Evolutionary conservation across 2,113 vertebrate species (phyloP).

Genomic region (Erythrolamprus reginae): DNA sequence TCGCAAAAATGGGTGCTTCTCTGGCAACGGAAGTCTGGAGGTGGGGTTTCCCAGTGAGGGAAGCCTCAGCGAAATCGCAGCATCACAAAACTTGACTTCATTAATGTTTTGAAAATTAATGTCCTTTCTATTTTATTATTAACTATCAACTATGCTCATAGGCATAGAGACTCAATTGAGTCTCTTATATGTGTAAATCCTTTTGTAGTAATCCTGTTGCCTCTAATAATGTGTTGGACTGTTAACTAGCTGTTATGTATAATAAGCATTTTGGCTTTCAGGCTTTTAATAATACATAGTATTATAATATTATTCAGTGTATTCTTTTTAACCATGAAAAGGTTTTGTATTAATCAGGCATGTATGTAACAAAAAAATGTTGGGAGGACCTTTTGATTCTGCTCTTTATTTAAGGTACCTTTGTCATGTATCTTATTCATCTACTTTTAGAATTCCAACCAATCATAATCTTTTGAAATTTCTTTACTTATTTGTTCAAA

Average conservation of each 20-base stretch:
- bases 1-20: too few relatives aligned
- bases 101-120: neutral
- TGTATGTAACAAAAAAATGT: neutral
- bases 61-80: too few relatives aligned
- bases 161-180: neutral
- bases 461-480: slow-evolving; percentile 55
- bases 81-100: neutral
- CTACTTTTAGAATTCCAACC: slow-evolving; percentile 21
- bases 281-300: neutral
- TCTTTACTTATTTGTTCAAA: slow-evolving; percentile 56
- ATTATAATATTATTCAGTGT: neutral
- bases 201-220: neutral
- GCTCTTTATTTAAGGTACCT: slow-evolving; percentile 44
- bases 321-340: slow-evolving; percentile 8
- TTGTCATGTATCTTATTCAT: slow-evolving; percentile 12
- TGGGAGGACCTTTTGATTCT: neutral
- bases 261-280: neutral
- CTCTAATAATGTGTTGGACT: neutral
- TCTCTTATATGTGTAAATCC: neutral
- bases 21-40: too few relatives aligned
- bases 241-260: neutral
- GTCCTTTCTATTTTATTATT: neutral
- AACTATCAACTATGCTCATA: neutral
- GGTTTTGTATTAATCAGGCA: neutral
- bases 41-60: too few relatives aligned